Conservation (phyloP, 2,797 vertebrate species). For the Protonibea diacanthus region DNA sequence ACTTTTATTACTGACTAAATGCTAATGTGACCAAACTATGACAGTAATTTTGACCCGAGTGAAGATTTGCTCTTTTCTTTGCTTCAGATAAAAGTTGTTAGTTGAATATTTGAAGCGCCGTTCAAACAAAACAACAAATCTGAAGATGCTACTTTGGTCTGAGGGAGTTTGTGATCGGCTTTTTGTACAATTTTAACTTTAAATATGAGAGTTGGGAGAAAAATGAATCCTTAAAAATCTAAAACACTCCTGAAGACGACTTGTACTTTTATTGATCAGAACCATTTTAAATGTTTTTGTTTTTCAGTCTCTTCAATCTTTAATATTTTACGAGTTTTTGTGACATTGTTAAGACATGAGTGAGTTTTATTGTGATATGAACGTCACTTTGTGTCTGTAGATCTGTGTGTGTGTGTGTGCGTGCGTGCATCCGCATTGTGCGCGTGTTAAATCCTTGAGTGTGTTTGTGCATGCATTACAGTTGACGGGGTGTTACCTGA, state of each 20-base stretch:
- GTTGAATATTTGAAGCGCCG: background rate
- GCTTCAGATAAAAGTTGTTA: background rate
- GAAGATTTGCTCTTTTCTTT: background rate
- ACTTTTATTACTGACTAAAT: background rate
- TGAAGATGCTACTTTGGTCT: background rate
- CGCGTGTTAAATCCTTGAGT: background rate
- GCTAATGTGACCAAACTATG: background rate
- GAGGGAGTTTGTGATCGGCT: background rate
- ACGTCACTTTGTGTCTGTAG: background rate
- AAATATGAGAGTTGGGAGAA: too few relatives aligned
- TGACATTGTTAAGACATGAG: background rate
- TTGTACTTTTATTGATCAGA: too few relatives aligned
- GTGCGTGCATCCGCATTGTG: background rate
- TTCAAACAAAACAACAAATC: background rate
- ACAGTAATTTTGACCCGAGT: background rate
- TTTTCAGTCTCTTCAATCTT: background rate
- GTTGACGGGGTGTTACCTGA: constrained; percentile 86
- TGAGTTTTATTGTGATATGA: background rate
- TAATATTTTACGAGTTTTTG: background rate
- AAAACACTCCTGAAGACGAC: too few relatives aligned
- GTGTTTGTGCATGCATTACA: background rate
- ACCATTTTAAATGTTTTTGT: background rate
- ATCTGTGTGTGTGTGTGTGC: background rate
- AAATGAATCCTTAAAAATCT: background rate
- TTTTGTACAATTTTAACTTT: too few relatives aligned